A percentile compares a stretch with the other conserved stretches of the same genome.
Evolutionary conservation across 2,797 vertebrate species (phyloP).

Genomic region (Pangasius mekongensis): DNA sequence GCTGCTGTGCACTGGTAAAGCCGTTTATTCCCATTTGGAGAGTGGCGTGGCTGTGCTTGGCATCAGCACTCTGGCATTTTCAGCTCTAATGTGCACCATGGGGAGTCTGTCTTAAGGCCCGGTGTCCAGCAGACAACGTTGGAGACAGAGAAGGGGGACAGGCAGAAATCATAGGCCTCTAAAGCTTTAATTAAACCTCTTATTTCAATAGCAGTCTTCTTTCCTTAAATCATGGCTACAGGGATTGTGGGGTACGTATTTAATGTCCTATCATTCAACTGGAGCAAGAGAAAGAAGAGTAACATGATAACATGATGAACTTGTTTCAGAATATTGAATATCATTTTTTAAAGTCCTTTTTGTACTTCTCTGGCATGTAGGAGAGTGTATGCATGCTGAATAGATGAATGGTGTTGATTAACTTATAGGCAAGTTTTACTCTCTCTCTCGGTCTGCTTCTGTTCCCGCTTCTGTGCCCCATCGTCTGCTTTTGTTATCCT

Average conservation of each 20-base stretch:
- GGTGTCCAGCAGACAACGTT: conserved; percentile 46
- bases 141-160: conserved; percentile 17
- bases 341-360: not conserved
- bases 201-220: conserved; percentile 43
- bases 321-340: not conserved
- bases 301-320: not conserved
- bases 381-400: not conserved
- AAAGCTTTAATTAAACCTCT: conserved; percentile 61
- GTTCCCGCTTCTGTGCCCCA: not conserved
- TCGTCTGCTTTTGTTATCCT: conserved; percentile 44
- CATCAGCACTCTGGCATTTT: conserved; percentile 54
- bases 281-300: not conserved
- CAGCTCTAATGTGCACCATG: conserved; percentile 58
- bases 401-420: conserved; percentile 37
- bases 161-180: conserved; percentile 57
- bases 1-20: conserved; percentile 22
- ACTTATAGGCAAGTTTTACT: not conserved
- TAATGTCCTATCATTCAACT: conserved; percentile 1
- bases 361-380: not conserved
- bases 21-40: conserved; percentile 29
- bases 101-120: conserved; percentile 45
- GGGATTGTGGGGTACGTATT: not conserved
- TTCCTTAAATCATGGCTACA: not conserved
- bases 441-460: conserved; percentile 5
- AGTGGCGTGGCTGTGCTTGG: conserved; percentile 20